Conservation (phyloP, 30 jellyfish, hydroid and myxozoan species). For the Haliclystus octoradiatus region DNA sequence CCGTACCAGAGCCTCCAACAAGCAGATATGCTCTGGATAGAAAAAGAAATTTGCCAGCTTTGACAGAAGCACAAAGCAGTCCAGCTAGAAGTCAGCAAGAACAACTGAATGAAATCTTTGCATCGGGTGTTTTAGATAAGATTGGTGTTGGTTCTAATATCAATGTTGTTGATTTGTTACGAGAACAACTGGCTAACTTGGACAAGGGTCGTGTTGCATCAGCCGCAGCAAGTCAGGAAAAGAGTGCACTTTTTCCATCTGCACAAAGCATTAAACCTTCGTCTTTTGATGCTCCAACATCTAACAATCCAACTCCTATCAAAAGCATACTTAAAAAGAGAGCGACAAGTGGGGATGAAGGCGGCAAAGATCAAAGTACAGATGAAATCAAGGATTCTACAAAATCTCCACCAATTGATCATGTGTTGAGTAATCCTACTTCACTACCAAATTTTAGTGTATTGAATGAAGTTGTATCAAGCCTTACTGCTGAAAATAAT, state of each 20-base stretch:
- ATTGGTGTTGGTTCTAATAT: not conserved
- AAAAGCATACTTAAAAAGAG: not conserved
- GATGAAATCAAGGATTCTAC: constrained; percentile 53
- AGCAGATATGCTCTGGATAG: not conserved
- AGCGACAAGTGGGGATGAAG: constrained; percentile 8
- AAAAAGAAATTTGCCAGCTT: not conserved
- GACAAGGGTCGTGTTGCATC: not conserved
- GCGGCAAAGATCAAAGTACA: not conserved
- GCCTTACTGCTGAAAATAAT: too few relatives aligned
- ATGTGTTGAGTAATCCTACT: too few relatives aligned
- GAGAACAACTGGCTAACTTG: not conserved
- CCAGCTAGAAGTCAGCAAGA: not conserved
- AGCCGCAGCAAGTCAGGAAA: not conserved
- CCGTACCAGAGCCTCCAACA: not conserved
- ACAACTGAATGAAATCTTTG: not conserved
- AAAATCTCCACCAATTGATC: too few relatives aligned
- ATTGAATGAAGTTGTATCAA: too few relatives aligned
- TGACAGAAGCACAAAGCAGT: not conserved
- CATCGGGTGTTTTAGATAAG: not conserved
- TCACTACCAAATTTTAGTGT: too few relatives aligned
- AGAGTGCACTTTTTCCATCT: not conserved
- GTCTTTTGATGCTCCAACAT: not conserved
- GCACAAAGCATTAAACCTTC: too few relatives aligned
- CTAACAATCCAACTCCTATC: not conserved
- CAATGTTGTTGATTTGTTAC: not conserved